Evolutionary conservation across 2,888 invertebrate species (phyloP), one percentile per base, ranked within the genome.

Genomic region (Sinodicranocentrus sp.): DNA sequence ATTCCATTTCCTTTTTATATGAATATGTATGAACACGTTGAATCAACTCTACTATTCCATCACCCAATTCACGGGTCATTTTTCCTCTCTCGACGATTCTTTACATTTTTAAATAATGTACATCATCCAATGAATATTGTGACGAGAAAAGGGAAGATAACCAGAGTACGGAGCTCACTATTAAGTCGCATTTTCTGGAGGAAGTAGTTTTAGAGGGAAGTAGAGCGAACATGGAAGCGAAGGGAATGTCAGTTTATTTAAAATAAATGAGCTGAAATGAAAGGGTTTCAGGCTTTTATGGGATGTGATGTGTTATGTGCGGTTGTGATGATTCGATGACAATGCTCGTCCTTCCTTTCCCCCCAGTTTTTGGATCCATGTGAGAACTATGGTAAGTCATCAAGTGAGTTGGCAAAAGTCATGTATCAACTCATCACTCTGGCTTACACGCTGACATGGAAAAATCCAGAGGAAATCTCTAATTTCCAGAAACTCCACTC

Each of bases 231-330:
- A 13, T 23, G 6, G 59, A 26, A 70, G n/a, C n/a, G 43, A 72
- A 59, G 70, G 13, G 54, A 67, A 63, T 73, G 80, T 73, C 65
- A 80, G 28, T 80, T 78, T 70, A 71, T 78, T 72, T 80, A 73
- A 80, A 80, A 80, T 80, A 72, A 80, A 80, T 80, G 80, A 80
- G 59, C 33, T 73, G 80, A 73, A 73, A 80, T 80, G 57, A 73
- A 80, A 80, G 28, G 70, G 43, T 71, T 80, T 80, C 43, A 10
- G 26, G 80, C 28, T 65, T 71, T 72, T 73, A 72, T 72, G 80
- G 13, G 63, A 80, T 52, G 26, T 71, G 63, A 57, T 57, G 21
- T 57, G 57, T n/a, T 57, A n/a, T 1, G 17, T 54, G 23, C 8
- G 23, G 23, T 59, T 48, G 33, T 52, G 39, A 70, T 61, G 68